Evolutionary conservation across 2,113 vertebrate species (phyloP), one percentile per base, ranked within the genome.

Genomic region (Petromus typicus): DNA sequence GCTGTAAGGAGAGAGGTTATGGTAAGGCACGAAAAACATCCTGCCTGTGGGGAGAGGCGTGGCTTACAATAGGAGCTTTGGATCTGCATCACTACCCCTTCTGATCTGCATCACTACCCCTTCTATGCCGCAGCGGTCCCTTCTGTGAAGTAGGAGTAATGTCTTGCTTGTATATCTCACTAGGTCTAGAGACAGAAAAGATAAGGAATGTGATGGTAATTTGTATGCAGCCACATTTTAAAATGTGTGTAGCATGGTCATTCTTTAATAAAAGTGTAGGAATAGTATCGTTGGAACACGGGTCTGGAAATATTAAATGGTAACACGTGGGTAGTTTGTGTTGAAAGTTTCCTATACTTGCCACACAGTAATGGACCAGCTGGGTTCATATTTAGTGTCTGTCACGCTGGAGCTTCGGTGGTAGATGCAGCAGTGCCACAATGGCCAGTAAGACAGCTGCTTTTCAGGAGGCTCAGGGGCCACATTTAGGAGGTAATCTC

Each of bases 341-440:
- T 88, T 59, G 25, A 95, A 83, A 90, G 9, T 71, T 85, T 63
- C 32, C 54, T 88, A 45, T 5, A 11, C 40, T 61, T 69, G 51
- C 81, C 51, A 4, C 48, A 16, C 43, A 84, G 84, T 86, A 75
- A 75, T 23, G 73, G 66, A 14, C 51, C 43, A 79, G n/a, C 61
- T 7, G 67, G 34, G 95, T 80, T 94, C 73, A 66, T 86, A 30
- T 63, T 94, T 73, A 86, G 66, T 59, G 20, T 61, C 75, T 66
- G 18, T 84, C 43, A 32, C 45, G n/a, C 59, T 54, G 56, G 78
- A 83, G 57, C 30, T 51, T 40, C 32, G 1, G 40, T n/a, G 56
- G 48, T 37, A 43, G 37, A 87, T 30, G 76, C 1, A 59, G 84
- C 20, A 43, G 82, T 54, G 25, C 22, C 30, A 85, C 0, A 59